Evolutionary conservation across 2,113 vertebrate species (phyloP).

Genomic region (Aspidoscelis tigris): DNA sequence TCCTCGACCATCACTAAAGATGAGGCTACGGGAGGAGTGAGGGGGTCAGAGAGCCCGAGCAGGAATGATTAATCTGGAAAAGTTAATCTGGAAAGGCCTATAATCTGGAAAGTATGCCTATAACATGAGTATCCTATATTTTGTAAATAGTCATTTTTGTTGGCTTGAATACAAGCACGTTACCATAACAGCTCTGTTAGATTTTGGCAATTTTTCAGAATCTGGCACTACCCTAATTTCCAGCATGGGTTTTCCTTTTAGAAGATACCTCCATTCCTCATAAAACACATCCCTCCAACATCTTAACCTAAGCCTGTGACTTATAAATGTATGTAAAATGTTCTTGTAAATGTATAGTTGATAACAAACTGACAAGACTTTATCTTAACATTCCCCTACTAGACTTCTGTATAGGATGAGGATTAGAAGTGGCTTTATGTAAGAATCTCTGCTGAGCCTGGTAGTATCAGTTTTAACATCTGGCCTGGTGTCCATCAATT

Average conservation of each 20-base stretch:
- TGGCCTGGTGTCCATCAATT: slow-evolving; percentile 29
- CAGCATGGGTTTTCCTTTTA: neutral
- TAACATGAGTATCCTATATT: neutral
- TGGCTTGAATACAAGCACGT: neutral
- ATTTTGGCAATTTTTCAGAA: neutral
- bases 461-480: slow-evolving; percentile 14
- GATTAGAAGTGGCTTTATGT: slow-evolving; percentile 21
- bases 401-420: slow-evolving; percentile 19
- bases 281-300: neutral
- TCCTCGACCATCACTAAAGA: too few species aligned
- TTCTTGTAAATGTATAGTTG: slow-evolving; percentile 4
- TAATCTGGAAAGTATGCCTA: too few species aligned
- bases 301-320: neutral
- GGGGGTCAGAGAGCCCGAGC: too few species aligned
- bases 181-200: neutral
- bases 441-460: slow-evolving; percentile 29
- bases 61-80: too few species aligned
- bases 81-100: too few species aligned
- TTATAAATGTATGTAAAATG: neutral
- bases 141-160: neutral
- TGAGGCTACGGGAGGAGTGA: too few species aligned
- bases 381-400: neutral
- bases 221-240: neutral
- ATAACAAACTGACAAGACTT: neutral
- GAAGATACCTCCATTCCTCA: neutral